Percentiles rank a stretch among this genome's conserved stretches.
These are phyloP conservation scores for Diadophis punctatus DNA, from an alignment of 2,113 vertebrate species.

Conservation along the genomic window DNA sequence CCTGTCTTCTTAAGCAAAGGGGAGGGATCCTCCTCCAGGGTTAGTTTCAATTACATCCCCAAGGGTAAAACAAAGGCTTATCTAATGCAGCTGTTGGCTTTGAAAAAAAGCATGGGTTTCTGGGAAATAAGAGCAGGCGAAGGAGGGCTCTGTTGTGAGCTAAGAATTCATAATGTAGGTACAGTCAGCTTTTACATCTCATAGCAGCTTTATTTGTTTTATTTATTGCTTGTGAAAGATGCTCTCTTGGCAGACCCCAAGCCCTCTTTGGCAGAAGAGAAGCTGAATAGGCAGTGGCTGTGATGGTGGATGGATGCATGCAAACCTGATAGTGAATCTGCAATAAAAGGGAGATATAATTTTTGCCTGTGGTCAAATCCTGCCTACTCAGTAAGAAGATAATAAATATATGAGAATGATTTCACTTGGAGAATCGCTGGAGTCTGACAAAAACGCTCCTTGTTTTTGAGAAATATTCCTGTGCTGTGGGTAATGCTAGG, in stretches of 20 bases:
- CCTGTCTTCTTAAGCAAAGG: not conserved
- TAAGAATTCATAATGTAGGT: not conserved
- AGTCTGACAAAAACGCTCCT: not conserved
- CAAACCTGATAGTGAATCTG: not conserved
- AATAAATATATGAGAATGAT: not conserved
- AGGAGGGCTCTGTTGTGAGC: not conserved
- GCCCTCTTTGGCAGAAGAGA: not conserved
- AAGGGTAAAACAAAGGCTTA: not conserved
- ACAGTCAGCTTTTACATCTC: not conserved
- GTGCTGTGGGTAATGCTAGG: not conserved
- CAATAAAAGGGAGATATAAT: not conserved
- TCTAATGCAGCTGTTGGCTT: not conserved
- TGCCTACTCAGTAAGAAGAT: not conserved
- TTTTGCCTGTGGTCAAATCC: constrained; percentile 6
- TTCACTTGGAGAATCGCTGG: not conserved
- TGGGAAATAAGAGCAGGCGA: not conserved
- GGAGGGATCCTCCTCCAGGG: not conserved
- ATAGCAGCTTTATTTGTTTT: not conserved
- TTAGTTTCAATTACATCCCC: not conserved
- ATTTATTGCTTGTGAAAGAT: not conserved
- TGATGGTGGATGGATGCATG: not conserved
- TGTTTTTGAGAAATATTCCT: not conserved
- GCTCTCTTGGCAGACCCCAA: not conserved
- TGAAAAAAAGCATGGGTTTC: not conserved
- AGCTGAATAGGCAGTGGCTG: not conserved